Percentiles rank a stretch among this genome's conserved stretches.
Evolutionary conservation across 2,888 invertebrate species (phyloP).

Genomic region (Coenonympha glycerion): DNA sequence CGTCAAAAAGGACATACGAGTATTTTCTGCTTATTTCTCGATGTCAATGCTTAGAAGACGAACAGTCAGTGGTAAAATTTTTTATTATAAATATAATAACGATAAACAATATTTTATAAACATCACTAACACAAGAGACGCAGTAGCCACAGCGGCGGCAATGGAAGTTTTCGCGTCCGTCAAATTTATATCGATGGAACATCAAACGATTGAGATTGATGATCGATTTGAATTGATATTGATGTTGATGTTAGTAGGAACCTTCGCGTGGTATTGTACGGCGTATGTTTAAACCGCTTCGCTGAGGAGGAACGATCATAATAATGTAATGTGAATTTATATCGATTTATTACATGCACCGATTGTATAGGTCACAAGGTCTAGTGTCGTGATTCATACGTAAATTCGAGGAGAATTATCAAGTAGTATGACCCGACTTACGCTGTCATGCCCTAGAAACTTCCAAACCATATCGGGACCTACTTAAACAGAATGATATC

Average conservation of each 20-base stretch:
- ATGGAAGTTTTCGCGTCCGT: conserved; percentile 45
- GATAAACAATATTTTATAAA: conserved; percentile 5
- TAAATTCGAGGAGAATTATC: background rate
- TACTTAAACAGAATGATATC: too few species aligned
- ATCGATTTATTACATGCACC: background rate
- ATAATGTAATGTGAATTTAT: background rate
- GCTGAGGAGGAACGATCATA: background rate
- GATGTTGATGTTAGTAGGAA: conserved; percentile 20
- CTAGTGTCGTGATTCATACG: background rate
- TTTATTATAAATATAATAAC: too few species aligned
- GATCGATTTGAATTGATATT: conserved; percentile 24
- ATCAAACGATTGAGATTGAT: conserved; percentile 34
- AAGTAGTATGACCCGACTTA: background rate
- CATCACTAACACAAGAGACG: conserved; percentile 14
- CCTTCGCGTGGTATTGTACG: conserved; percentile 14
- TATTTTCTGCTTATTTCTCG: too few species aligned
- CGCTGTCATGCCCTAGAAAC: too few species aligned
- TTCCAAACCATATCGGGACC: too few species aligned
- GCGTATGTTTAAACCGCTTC: conserved; percentile 3
- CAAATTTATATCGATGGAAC: conserved; percentile 26
- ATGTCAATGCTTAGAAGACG: too few species aligned
- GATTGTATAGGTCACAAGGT: background rate
- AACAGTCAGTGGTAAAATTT: too few species aligned
- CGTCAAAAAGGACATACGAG: too few species aligned
- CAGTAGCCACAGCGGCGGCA: conserved; percentile 26